These are phyloP conservation scores for Phaetusa simplex DNA, from an alignment of 2,113 vertebrate genomes.

Conservation along the genomic window DNA sequence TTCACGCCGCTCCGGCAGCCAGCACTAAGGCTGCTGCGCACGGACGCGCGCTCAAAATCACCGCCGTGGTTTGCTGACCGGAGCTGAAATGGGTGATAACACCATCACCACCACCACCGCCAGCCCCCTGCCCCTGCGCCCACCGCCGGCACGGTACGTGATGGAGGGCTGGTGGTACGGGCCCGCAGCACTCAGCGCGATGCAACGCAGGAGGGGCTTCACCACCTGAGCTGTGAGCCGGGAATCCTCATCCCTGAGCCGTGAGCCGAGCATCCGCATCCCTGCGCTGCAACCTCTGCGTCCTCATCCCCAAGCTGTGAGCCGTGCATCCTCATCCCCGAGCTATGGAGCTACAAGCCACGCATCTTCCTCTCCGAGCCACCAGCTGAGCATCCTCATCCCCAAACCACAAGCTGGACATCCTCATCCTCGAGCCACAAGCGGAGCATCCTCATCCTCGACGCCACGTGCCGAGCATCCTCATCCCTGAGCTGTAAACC, in stretches of 20 bases:
- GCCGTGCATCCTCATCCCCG: neutral
- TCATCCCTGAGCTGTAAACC: too few relatives aligned
- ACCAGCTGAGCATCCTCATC: neutral
- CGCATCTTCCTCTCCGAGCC: neutral
- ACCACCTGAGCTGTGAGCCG: neutral
- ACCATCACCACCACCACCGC: accelerated
- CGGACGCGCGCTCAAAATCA: neutral
- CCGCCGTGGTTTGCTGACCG: accelerated
- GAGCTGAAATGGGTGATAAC: neutral
- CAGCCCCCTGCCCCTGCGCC: neutral
- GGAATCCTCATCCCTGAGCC: neutral
- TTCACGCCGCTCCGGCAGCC: neutral
- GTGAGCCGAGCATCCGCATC: neutral
- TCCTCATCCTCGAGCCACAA: neutral
- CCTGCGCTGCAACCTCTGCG: neutral
- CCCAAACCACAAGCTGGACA: neutral
- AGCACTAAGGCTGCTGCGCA: neutral
- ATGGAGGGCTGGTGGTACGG: neutral
- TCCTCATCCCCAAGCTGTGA: neutral
- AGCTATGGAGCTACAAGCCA: neutral
- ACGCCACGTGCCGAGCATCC: too few relatives aligned
- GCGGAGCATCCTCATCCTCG: neutral
- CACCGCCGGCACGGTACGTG: accelerated
- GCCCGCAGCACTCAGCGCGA: accelerated
- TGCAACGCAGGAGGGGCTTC: neutral